Conservation (phyloP, 2,888 invertebrate genomes). For the Laothoe populi region DNA sequence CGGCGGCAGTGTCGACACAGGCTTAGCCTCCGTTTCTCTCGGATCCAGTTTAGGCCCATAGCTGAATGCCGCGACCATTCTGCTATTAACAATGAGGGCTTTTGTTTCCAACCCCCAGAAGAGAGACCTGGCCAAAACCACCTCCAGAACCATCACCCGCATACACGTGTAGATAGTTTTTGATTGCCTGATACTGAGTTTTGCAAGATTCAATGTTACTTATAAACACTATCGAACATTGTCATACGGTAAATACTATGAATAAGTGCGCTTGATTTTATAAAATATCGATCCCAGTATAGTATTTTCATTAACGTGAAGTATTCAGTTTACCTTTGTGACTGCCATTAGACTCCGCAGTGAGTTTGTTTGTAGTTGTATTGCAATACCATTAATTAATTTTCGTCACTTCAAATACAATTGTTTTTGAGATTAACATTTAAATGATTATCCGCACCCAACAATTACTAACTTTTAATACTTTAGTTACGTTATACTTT, state of each 20-base stretch:
- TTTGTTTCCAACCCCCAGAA: no score
- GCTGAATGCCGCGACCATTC: no score
- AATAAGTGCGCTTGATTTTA: not conserved
- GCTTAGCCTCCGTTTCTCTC: no score
- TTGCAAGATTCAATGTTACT: no score
- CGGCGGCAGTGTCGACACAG: no score
- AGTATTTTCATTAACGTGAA: not conserved
- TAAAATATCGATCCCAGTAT: not conserved
- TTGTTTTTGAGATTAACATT: not conserved
- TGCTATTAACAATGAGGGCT: no score
- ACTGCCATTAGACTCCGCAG: not conserved
- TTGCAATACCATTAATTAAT: conserved; percentile 8
- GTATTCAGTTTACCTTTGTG: not conserved
- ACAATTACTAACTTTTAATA: not conserved
- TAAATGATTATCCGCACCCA: not conserved
- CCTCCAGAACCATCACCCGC: no score
- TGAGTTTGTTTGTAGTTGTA: conserved; percentile 6
- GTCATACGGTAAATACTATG: not conserved
- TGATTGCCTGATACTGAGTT: no score
- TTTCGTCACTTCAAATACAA: not conserved
- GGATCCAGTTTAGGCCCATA: no score
- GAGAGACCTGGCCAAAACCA: no score
- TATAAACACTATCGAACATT: not conserved
- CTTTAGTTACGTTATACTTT: not conserved
- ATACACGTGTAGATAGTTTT: no score